Base-by-base conservation (phyloP, 2,797 vertebrate species). In the Dermochelys coriacea region DNA sequence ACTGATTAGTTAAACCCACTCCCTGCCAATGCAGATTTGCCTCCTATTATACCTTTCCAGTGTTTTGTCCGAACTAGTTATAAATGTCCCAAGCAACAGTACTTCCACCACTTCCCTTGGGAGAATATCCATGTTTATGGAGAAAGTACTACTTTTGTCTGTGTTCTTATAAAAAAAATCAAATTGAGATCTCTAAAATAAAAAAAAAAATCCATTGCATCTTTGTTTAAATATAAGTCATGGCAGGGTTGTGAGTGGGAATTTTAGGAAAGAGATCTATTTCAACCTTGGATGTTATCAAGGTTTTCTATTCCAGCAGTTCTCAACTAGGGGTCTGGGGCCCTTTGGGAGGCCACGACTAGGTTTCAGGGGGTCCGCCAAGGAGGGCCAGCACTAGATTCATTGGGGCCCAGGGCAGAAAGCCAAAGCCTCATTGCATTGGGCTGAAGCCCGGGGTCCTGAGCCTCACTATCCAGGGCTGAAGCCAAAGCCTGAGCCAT, bases 1-100 rank as follows among this genome's bases (percentile, higher is more conserved):
- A 78, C 81, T 12, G 47, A 10, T 6, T 49, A 51, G 5, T 41
- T 37, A 27, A 14, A 14, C 82, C 37, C 51, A 0, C 6, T 12
- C n/a, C 27, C 11, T 45, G 3, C n/a, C 57, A 27, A 2, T 6
- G 14, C 0, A 64, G 78, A 12, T 81, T 90, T 89, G 37, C 12
- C 3, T 45, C 45, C 19, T 85, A 61, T n/a, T 54, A 0, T 10
- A 12, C 18, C 0, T 6, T 1, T 47, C 21, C 79, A 34, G 59
- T 89, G 64, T 45, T 71, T 79, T 52, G 21, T 12, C 3, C 7
- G 49, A 90, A 6, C 52, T 61, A 15, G 3, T 15, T 41, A 47
- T 82, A 88, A 91, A 89, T 80, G 51, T 1, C 34, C 47, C 54
- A 54, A 18, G 12, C 4, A 54, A 23, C 4, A 34, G 64, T 74